Base-by-base conservation (phyloP, 2,113 vertebrate species). In the Sceloporus undulatus region DNA sequence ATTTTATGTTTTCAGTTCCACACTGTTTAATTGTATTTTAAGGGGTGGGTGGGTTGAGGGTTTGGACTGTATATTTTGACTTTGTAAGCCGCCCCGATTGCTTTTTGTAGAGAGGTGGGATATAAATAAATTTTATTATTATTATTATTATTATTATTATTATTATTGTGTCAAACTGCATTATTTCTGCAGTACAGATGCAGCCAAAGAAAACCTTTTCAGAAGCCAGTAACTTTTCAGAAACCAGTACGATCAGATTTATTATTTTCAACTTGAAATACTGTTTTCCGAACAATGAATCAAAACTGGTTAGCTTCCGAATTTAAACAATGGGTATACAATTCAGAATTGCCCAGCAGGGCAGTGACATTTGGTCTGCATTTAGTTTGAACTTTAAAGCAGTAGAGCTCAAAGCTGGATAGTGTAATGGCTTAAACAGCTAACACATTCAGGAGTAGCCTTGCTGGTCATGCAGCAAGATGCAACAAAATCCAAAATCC, bases 241-340 rank as follows among this genome's bases (percentile, higher is more conserved):
- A 19, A 19, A 27, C 38, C 66, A 27, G 14, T 23, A 29, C 52
- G 10, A 40, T 68, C 62, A 40, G 18, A 79, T 68, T 48, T 38
- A 66, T 18, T 70, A 11, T 16, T 79, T 66, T 5, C 75, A 34
- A 65, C 29, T 34, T 27, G 10, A 8, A 34, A 70, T 59, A 52
- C 54, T 85, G 4, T 65, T 62, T 29, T 19, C 21, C 48, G 56
- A 77, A 85, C 13, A 81, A 21, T 34, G 38, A 7, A 59, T 74
- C 65, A 70, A 27, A 34, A 52, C 21, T 54, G 11, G 7, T 27
- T 10, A 56, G 14, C 34, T 86, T 80, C 77, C 29, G 56, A 86
- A 86, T 80, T 66, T 19, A 70, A 86, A 86, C 77, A 79, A 23
- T 70, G 29, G 11, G 16, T 85, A 56, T 42, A 59, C 40, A 71